These are phyloP conservation scores for Hylia prasina DNA, from an alignment of 2,113 vertebrate genomes.

Conservation along the genomic window DNA sequence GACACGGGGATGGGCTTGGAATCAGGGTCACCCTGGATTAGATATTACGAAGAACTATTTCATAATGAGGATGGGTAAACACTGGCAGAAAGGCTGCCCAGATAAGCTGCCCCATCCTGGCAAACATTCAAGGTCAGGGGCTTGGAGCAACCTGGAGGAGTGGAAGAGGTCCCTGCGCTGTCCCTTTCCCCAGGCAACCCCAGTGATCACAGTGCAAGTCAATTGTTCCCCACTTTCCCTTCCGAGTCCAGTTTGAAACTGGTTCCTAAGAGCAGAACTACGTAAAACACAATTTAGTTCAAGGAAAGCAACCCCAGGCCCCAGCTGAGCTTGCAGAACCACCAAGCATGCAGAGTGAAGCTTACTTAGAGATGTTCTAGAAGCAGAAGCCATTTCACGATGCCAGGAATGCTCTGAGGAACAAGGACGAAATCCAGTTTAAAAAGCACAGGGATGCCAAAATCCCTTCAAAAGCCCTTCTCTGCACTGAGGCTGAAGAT, in stretches of 20 bases:
- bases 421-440: not conserved
- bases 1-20: fast-evolving
- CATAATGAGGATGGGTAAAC: fast-evolving
- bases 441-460: not conserved
- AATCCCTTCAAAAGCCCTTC: not conserved
- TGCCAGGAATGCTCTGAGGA: not conserved
- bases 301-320: fast-evolving
- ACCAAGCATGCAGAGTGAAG: not conserved
- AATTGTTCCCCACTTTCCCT: not conserved
- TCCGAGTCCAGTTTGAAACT: not conserved
- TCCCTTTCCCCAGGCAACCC: not conserved
- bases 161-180: not conserved
- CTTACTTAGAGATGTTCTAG: not conserved
- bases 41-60: fast-evolving
- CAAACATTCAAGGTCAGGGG: not conserved
- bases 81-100: not conserved
- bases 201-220: not conserved
- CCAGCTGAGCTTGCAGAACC: not conserved
- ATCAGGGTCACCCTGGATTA: fast-evolving
- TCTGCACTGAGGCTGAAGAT: fast-evolving
- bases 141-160: not conserved
- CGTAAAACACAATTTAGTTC: fast-evolving
- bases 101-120: not conserved
- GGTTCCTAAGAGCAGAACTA: not conserved
- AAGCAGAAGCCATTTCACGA: not conserved